Conservation (phyloP, 2,888 invertebrate species). For the Drosophila niveifrons region DNA sequence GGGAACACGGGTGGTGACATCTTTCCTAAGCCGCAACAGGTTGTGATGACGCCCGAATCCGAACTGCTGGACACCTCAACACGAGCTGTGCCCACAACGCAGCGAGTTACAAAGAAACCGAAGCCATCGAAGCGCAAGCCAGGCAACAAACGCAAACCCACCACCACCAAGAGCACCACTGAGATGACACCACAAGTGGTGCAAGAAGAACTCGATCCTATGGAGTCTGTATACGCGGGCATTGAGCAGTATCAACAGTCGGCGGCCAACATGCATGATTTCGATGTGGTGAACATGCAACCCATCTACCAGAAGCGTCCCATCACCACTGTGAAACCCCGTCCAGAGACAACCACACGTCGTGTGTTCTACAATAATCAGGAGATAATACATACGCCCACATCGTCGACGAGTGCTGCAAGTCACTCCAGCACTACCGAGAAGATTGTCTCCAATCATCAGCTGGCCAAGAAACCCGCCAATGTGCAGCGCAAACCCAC, state of each 20-base stretch:
- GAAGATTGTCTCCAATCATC: conserved; percentile 37
- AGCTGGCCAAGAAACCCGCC: conserved; percentile 68
- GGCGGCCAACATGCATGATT: conserved; percentile 76
- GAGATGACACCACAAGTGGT: conserved; percentile 74
- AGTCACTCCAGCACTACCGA: conserved; percentile 42
- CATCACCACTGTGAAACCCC: conserved; percentile 51
- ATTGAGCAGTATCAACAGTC: conserved; percentile 82
- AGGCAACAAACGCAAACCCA: conserved; percentile 76
- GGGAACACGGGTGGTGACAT: conserved; percentile 89
- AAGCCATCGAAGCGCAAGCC: conserved; percentile 82
- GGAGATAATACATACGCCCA: conserved; percentile 75
- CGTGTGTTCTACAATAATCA: conserved; percentile 83
- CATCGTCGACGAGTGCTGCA: conserved; percentile 38
- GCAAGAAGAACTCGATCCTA: conserved; percentile 79
- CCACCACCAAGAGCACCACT: conserved; percentile 61
- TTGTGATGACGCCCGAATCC: conserved; percentile 85
- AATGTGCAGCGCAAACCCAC: conserved; percentile 65
- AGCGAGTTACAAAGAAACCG: conserved; percentile 73
- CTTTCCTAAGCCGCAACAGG: conserved; percentile 86
- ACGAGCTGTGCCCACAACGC: conserved; percentile 43
- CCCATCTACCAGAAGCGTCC: conserved; percentile 80
- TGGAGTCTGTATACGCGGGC: conserved; percentile 82
- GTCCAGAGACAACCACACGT: conserved; percentile 78
- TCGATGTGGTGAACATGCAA: conserved; percentile 80
- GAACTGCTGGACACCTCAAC: conserved; percentile 84